phyloP scores from a whole-genome alignment of 2,797 vertebrate genomes.

The Xiphophorus birchmanni region DNA sequence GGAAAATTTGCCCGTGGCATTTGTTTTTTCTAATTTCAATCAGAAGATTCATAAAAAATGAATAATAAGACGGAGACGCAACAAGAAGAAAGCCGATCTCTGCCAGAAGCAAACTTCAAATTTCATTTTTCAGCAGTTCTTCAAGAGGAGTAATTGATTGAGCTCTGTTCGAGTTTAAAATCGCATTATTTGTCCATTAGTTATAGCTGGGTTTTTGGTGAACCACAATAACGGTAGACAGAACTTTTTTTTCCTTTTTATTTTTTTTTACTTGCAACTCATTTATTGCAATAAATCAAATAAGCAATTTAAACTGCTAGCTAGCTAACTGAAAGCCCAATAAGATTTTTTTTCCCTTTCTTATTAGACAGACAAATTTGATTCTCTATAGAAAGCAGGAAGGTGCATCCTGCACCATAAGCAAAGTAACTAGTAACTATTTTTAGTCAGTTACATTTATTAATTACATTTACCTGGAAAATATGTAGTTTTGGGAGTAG shows the following conservation, averaged over 20 bases:
- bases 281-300: background rate
- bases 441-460: too few species aligned
- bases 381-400: background rate
- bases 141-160: background rate
- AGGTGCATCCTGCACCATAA: background rate
- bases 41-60: background rate
- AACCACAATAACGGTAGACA: background rate
- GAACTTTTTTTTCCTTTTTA: background rate
- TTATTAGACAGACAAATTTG: background rate
- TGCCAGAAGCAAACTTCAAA: background rate
- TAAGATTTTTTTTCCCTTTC: background rate
- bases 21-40: background rate
- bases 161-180: background rate
- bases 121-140: background rate
- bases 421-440: too few species aligned
- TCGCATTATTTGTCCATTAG: background rate
- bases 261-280: background rate
- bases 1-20: background rate
- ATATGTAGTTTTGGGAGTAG: background rate
- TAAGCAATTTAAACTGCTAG: background rate
- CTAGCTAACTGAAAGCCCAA: background rate
- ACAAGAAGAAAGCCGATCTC: background rate
- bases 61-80: background rate
- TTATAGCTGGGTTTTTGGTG: background rate
- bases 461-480: background rate